These are phyloP conservation scores for Crossaster papposus DNA, from an alignment of 53 echinoderm and acorn worm genomes.

Conservation along the genomic window DNA sequence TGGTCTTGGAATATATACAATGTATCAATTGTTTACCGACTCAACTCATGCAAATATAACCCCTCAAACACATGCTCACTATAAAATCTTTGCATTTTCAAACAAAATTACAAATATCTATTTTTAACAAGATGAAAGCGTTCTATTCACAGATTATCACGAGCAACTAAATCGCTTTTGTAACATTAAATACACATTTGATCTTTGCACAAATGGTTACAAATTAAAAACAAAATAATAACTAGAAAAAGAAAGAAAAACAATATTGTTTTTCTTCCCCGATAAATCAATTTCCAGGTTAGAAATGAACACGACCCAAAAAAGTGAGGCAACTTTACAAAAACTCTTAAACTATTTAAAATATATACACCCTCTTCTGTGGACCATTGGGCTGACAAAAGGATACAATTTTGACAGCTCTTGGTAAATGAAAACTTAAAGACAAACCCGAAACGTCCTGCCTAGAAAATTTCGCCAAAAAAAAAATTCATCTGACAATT, in stretches of 20 bases:
- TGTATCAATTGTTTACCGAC: neutral
- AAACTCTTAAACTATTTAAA: neutral
- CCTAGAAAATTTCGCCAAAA: neutral
- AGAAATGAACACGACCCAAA: neutral
- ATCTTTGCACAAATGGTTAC: neutral
- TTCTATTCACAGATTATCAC: neutral
- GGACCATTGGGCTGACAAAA: neutral
- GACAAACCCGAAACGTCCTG: neutral
- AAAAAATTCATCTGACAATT: neutral
- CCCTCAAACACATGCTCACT: neutral
- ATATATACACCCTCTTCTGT: neutral
- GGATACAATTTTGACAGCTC: neutral
- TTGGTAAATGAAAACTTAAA: neutral
- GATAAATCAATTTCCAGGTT: neutral
- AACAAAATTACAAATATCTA: neutral
- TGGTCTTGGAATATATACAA: slow-evolving; percentile 6
- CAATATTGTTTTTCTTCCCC: neutral
- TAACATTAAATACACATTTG: neutral
- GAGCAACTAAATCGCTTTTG: neutral
- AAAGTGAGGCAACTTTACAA: neutral
- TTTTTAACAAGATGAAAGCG: neutral
- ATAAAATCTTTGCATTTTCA: neutral
- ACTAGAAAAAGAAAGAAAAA: neutral
- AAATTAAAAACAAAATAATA: neutral
- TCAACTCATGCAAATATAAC: neutral